Conservation (phyloP, 2,888 invertebrate genomes). For the Drosophila testacea region DNA sequence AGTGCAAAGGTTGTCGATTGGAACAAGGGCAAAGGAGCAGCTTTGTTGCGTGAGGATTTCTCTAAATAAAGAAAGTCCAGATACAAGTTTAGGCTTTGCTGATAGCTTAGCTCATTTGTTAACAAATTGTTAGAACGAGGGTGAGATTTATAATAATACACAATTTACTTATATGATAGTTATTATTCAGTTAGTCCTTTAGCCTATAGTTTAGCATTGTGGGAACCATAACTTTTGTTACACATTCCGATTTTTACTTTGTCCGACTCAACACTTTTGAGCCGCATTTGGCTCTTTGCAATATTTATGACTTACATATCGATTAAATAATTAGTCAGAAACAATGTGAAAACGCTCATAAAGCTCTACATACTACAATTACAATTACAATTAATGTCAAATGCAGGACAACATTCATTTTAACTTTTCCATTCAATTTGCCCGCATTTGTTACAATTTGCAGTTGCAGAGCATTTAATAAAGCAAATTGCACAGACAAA, state of each 20-base stretch:
- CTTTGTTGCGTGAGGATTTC: constrained; percentile 27
- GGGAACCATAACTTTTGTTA: constrained; percentile 44
- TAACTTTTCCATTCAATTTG: constrained; percentile 26
- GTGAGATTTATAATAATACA: constrained; percentile 6
- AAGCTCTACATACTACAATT: constrained; percentile 6
- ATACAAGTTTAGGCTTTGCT: neutral
- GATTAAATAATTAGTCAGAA: constrained; percentile 64
- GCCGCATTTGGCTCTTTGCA: constrained; percentile 34
- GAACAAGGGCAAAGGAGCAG: neutral
- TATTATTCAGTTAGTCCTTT: neutral
- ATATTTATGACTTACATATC: constrained; percentile 57
- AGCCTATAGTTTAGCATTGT: constrained; percentile 23
- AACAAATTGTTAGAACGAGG: constrained; percentile 12
- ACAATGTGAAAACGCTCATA: neutral
- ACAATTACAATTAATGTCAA: constrained; percentile 36
- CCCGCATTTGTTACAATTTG: constrained; percentile 23
- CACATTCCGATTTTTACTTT: neutral
- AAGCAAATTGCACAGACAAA: constrained; percentile 25
- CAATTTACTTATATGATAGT: constrained; percentile 22
- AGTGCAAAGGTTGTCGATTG: constrained; percentile 8
- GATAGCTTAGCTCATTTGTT: constrained; percentile 26
- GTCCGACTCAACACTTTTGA: constrained; percentile 4
- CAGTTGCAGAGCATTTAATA: constrained; percentile 25
- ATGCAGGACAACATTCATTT: constrained; percentile 28
- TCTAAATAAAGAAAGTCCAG: constrained; percentile 8